These are phyloP conservation scores for Uropsilus gracilis DNA, from an alignment of 2,113 vertebrate species.

Conservation along the genomic window DNA sequence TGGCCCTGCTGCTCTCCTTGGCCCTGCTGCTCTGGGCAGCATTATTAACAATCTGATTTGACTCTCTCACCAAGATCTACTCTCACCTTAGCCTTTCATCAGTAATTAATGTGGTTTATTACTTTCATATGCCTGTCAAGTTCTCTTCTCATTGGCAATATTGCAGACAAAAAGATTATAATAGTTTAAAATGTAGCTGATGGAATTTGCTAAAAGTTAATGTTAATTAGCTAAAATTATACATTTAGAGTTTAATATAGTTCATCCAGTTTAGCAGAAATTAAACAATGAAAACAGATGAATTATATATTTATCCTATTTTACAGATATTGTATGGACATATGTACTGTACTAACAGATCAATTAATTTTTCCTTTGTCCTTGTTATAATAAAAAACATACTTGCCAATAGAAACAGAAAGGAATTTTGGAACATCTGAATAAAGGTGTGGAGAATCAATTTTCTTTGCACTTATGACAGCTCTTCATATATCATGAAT, in stretches of 20 bases:
- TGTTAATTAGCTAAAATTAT: background rate
- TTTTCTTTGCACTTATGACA: background rate
- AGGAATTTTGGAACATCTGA: background rate
- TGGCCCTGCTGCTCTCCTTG: background rate
- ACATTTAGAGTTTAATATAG: background rate
- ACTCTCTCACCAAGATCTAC: background rate
- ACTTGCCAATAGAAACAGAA: background rate
- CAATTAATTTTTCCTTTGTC: background rate
- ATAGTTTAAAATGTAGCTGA: background rate
- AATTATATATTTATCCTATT: background rate
- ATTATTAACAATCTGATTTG: background rate
- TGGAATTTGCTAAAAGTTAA: background rate
- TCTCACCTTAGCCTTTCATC: background rate
- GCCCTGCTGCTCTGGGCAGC: background rate
- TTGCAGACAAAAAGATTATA: background rate
- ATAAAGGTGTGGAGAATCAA: background rate
- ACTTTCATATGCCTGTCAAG: background rate
- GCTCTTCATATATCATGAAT: background rate
- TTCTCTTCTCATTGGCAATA: background rate
- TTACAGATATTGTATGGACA: background rate
- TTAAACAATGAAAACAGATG: background rate
- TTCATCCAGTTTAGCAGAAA: background rate
- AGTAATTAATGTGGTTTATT: background rate
- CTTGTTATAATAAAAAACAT: background rate
- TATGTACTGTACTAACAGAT: background rate